These are phyloP conservation scores for Gadus macrocephalus DNA, from an alignment of 2,113 vertebrate genomes.

Conservation along the genomic window DNA sequence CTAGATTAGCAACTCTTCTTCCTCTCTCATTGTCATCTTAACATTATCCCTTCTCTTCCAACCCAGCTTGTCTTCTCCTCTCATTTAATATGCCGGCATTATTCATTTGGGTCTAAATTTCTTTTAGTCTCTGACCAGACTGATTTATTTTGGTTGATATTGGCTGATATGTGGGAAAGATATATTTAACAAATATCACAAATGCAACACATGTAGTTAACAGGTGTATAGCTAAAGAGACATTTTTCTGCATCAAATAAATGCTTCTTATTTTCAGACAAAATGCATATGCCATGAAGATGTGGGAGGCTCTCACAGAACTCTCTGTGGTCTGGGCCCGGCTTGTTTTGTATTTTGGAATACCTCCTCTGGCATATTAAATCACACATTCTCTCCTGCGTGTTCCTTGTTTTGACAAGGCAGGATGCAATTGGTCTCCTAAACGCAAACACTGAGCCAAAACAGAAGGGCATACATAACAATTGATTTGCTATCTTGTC, in stretches of 20 bases:
- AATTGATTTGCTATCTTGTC: slow-evolving; percentile 58
- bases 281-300: too few relatives aligned
- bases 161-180: too few relatives aligned
- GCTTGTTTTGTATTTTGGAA: background rate
- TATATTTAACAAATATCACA: too few relatives aligned
- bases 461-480: slow-evolving; percentile 46
- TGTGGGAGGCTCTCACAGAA: too few relatives aligned
- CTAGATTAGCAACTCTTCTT: slow-evolving; percentile 47
- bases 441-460: slow-evolving; percentile 33
- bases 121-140: too few relatives aligned
- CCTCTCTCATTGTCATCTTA: slow-evolving; percentile 15
- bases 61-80: slow-evolving; percentile 5
- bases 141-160: too few relatives aligned
- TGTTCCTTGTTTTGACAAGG: slow-evolving; percentile 39
- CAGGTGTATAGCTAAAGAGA: too few relatives aligned
- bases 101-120: too few relatives aligned
- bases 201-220: too few relatives aligned
- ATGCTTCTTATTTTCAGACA: too few relatives aligned
- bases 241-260: too few relatives aligned
- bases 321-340: too few relatives aligned
- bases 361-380: background rate
- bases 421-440: slow-evolving; percentile 20
- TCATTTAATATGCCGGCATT: background rate
- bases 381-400: slow-evolving; percentile 6
- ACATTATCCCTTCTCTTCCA: slow-evolving; percentile 8